Evolutionary conservation across 1,140 invertebrate species (phyloP).

Genomic region (Bombus haemorrhoidalis): DNA sequence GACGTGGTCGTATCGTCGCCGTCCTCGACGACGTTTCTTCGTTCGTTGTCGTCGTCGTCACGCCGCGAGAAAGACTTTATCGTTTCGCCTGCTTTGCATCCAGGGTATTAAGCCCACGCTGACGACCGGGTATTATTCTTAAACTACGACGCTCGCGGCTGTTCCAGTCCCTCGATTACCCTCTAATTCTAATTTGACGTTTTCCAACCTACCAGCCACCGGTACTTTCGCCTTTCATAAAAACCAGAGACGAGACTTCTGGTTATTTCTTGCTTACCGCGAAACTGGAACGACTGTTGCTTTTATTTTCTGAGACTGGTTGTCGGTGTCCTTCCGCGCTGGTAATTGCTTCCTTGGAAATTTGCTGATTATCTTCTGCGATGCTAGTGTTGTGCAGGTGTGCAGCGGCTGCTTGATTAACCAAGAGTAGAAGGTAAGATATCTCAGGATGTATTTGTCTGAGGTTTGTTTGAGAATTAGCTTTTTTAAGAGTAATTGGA

Average conservation of each 20-base stretch:
- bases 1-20: conserved; percentile 9
- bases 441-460: background rate
- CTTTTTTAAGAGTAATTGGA: too few species aligned
- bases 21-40: background rate
- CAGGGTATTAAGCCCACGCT: conserved; percentile 61
- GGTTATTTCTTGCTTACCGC: conserved; percentile 2
- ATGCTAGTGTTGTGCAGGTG: background rate
- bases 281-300: background rate
- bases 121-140: conserved; percentile 62
- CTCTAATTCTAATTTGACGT: conserved; percentile 67
- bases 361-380: background rate
- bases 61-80: conserved; percentile 58
- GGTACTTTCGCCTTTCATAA: conserved; percentile 33
- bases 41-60: conserved; percentile 44
- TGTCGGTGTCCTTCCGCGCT: background rate
- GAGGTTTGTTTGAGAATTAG: too few species aligned
- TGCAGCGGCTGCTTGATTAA: background rate
- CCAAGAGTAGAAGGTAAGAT: background rate
- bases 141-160: conserved; percentile 51
- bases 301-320: background rate
- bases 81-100: conserved; percentile 67
- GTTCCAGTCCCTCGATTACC: conserved; percentile 47
- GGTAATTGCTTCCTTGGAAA: conserved; percentile 10
- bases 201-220: conserved; percentile 20
- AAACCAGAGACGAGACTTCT: conserved; percentile 5